Conservation (phyloP, 92 coral and sea anemone genomes). For the Zoanthus sociatus region DNA sequence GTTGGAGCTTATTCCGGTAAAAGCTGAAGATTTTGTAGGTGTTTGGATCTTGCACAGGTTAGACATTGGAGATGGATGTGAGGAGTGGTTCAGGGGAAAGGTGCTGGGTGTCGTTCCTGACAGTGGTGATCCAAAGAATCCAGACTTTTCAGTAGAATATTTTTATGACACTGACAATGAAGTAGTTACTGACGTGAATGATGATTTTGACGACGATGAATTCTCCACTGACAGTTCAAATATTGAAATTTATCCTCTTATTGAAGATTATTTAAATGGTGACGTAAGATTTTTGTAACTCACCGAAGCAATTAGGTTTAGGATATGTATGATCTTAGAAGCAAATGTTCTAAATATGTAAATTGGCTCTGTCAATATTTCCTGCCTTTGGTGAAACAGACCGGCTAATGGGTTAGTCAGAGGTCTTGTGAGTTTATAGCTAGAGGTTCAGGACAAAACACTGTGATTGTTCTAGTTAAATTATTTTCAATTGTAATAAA, state of each 20-base stretch:
- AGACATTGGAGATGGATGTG: slow-evolving; percentile 35
- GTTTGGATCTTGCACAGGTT: slow-evolving; percentile 27
- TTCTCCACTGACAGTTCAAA: slow-evolving; percentile 23
- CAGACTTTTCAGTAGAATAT: slow-evolving; percentile 29
- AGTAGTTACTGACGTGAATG: slow-evolving; percentile 29
- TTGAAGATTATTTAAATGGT: slow-evolving; percentile 37
- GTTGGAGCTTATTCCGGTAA: slow-evolving; percentile 23
- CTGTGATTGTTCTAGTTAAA: slow-evolving; percentile 16
- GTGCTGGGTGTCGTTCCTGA: slow-evolving; percentile 39
- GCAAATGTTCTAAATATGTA: slow-evolving; percentile 15
- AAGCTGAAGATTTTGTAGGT: slow-evolving; percentile 32
- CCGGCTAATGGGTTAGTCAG: slow-evolving; percentile 8
- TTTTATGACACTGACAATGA: slow-evolving; percentile 35
- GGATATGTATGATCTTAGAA: slow-evolving; percentile 7
- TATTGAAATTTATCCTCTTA: slow-evolving; percentile 35
- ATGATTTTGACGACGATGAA: slow-evolving; percentile 38
- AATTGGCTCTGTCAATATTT: slow-evolving; percentile 21
- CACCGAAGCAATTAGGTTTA: slow-evolving; percentile 25
- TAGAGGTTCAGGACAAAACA: slow-evolving; percentile 10
- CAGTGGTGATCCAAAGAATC: slow-evolving; percentile 36
- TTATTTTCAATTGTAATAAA: slow-evolving; percentile 14
- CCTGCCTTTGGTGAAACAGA: neutral
- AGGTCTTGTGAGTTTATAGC: slow-evolving; percentile 15
- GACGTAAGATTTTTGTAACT: slow-evolving; percentile 28
- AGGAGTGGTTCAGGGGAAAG: slow-evolving; percentile 31